Conservation (phyloP, 1,140 invertebrate genomes). For the Elysia chlorotica region DNA sequence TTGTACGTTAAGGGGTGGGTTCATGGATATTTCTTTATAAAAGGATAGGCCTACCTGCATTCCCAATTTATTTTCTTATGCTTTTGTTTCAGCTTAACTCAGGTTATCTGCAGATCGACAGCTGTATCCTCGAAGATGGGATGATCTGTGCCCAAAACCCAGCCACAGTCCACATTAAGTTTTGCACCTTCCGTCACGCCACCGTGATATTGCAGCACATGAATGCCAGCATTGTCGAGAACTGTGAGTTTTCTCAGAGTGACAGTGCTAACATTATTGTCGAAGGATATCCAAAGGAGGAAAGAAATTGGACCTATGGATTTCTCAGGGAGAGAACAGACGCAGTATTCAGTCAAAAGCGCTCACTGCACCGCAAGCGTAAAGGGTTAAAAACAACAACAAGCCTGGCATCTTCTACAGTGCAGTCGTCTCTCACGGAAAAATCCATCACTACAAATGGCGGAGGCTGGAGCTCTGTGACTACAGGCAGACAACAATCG, state of each 20-base stretch:
- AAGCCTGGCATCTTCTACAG: conserved; percentile 25
- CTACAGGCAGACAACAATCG: no score
- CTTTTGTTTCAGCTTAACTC: conserved; percentile 35
- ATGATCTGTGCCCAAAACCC: conserved; percentile 51
- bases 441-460: conserved; percentile 15
- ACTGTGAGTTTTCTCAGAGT: conserved; percentile 55
- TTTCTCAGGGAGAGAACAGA: conserved; percentile 27
- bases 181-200: conserved; percentile 52
- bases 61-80: neutral
- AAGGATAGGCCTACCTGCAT: no score
- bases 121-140: conserved; percentile 54
- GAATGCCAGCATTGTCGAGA: conserved; percentile 48
- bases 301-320: conserved; percentile 49
- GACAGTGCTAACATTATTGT: conserved; percentile 47
- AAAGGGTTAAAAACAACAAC: conserved; percentile 15
- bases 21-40: no score
- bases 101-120: conserved; percentile 54
- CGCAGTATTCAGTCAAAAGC: conserved; percentile 3
- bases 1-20: no score
- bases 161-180: conserved; percentile 43
- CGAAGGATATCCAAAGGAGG: conserved; percentile 50
- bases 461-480: no score
- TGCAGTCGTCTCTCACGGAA: conserved; percentile 24
- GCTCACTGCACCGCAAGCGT: conserved; percentile 4
- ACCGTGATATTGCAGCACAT: conserved; percentile 49